A percentile compares a stretch with the other conserved stretches of the same genome.
Conservation (phyloP, 35 echinoderm and acorn worm genomes). For the Heliocidaris erythrogramma region DNA sequence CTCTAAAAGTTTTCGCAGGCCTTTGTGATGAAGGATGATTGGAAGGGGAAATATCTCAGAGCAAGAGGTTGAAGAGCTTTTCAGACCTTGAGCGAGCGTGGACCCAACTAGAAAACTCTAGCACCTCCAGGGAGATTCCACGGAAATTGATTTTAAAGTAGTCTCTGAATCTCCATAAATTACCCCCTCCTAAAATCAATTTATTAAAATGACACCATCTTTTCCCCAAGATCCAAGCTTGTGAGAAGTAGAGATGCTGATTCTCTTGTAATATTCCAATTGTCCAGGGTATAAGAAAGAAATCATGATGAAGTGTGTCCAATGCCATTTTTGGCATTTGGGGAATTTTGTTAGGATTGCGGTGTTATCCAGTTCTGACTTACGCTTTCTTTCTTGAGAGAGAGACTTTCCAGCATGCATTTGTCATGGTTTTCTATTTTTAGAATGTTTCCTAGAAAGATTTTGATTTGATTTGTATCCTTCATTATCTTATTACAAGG, state of each 20-base stretch:
- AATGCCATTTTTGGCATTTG: background rate
- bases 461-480: too few relatives aligned
- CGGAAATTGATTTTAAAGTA: background rate
- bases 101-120: background rate
- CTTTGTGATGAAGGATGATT: too few relatives aligned
- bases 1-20: too few relatives aligned
- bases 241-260: background rate
- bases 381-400: too few relatives aligned
- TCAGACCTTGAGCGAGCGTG: background rate
- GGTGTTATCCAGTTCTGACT: background rate
- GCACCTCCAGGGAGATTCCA: background rate
- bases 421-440: too few relatives aligned
- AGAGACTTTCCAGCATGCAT: too few relatives aligned
- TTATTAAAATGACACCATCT: slow-evolving; percentile 4
- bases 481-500: too few relatives aligned
- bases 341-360: background rate
- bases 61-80: too few relatives aligned
- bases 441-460: too few relatives aligned
- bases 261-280: background rate
- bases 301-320: background rate
- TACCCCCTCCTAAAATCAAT: background rate
- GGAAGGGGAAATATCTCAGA: too few relatives aligned
- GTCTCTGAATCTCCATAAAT: background rate
- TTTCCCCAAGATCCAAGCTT: background rate
- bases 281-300: background rate